Conservation (phyloP, 2,797 vertebrate genomes). For the Leptoclinus maculatus region DNA sequence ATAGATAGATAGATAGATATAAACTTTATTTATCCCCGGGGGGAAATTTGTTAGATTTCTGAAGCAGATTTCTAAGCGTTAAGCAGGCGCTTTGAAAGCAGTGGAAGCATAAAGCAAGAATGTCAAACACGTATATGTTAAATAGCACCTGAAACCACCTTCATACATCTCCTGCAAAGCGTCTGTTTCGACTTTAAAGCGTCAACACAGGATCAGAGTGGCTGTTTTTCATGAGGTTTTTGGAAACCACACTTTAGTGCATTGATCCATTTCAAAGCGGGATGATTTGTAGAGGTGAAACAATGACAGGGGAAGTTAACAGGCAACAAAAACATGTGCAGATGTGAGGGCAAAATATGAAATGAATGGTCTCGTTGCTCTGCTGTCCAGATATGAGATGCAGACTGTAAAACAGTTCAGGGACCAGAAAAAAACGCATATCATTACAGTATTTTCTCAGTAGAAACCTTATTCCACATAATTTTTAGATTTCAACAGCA, state of each 20-base stretch:
- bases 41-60: too few relatives aligned
- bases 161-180: neutral
- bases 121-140: conserved; percentile 8
- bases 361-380: neutral
- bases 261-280: conserved; percentile 14
- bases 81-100: conserved; percentile 5
- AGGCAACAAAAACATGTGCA: conserved; percentile 22
- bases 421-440: neutral
- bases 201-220: neutral
- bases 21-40: too few relatives aligned
- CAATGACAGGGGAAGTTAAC: conserved; percentile 24
- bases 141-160: conserved; percentile 28
- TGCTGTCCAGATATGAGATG: neutral
- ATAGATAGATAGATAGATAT: too few relatives aligned
- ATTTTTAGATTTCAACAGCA: neutral
- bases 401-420: neutral
- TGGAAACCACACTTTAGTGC: conserved; percentile 1
- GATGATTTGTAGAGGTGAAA: conserved; percentile 39
- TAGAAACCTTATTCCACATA: neutral
- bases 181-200: conserved; percentile 34
- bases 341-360: conserved; percentile 28
- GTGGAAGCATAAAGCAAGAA: neutral
- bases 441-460: neutral
- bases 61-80: neutral
- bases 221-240: conserved; percentile 18